Evolutionary conservation across 2,888 invertebrate genomes (phyloP).

Genomic region (Aspidapion aeneum): DNA sequence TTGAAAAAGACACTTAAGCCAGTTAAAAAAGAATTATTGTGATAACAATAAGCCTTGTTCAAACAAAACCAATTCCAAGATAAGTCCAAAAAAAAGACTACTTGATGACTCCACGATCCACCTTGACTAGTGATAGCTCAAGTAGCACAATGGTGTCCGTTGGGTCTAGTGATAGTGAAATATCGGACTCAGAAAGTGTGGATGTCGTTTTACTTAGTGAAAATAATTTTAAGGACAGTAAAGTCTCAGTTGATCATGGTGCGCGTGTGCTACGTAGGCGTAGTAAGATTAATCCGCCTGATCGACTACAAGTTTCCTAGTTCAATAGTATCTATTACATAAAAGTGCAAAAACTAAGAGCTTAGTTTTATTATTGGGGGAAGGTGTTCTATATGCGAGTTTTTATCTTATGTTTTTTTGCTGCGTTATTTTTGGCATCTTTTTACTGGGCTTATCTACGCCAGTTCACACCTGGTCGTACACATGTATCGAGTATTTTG

Average conservation of each 20-base stretch:
- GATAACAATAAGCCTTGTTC: slow-evolving; percentile 1
- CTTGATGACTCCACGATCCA: too few species aligned
- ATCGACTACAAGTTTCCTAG: not conserved
- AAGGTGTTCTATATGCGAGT: too few species aligned
- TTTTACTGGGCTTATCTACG: too few species aligned
- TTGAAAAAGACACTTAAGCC: slow-evolving; percentile 11
- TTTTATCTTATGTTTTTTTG: too few species aligned
- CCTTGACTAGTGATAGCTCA: too few species aligned
- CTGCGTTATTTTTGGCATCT: too few species aligned
- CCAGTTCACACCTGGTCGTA: too few species aligned
- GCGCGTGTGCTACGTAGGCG: too few species aligned
- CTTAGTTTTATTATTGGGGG: too few species aligned
- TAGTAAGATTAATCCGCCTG: not conserved
- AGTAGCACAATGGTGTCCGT: not conserved
- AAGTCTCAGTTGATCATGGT: not conserved
- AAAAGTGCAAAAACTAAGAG: too few species aligned
- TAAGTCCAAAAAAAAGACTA: not conserved
- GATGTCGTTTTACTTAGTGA: not conserved
- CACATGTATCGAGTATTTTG: too few species aligned
- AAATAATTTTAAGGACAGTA: not conserved
- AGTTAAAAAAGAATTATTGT: slow-evolving; percentile 11
- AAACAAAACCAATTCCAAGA: not conserved
- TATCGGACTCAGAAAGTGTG: not conserved
- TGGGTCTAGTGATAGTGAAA: not conserved
- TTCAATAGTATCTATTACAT: too few species aligned